These are phyloP conservation scores for Hirtodrosophila confusa DNA, from an alignment of 2,888 invertebrate species.

Conservation along the genomic window DNA sequence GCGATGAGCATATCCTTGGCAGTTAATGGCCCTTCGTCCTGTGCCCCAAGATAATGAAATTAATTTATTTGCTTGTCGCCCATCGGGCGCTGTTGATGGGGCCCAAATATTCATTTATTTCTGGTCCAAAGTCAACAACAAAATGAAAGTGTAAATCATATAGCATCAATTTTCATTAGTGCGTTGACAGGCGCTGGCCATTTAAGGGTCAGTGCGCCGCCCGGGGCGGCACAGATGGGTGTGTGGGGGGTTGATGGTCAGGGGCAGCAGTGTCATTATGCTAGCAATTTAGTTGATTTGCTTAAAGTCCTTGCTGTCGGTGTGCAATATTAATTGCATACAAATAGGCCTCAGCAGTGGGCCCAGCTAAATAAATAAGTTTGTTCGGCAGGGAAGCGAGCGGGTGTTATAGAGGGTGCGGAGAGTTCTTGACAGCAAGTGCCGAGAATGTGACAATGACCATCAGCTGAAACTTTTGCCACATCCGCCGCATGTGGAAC, in stretches of 20 bases:
- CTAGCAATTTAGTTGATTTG: constrained; percentile 62
- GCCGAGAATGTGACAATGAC: constrained; percentile 38
- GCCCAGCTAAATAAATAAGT: constrained; percentile 14
- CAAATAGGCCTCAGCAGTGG: constrained; percentile 60
- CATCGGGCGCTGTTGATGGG: constrained; percentile 13
- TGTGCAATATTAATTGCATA: constrained; percentile 71
- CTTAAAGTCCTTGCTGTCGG: constrained; percentile 45
- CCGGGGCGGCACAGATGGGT: background rate
- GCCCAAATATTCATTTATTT: constrained; percentile 54
- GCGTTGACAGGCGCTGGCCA: constrained; percentile 58
- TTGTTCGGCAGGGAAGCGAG: background rate
- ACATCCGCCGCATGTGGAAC: constrained; percentile 30
- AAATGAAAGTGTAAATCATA: constrained; percentile 72
- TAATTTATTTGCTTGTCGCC: constrained; percentile 17
- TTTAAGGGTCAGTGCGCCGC: constrained; percentile 31
- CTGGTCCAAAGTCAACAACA: constrained; percentile 47
- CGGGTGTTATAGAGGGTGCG: no score
- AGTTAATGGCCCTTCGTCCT: constrained; percentile 29
- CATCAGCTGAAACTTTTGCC: constrained; percentile 32
- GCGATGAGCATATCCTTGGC: constrained; percentile 5
- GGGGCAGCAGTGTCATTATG: constrained; percentile 25
- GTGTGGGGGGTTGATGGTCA: no score
- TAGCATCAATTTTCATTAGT: constrained; percentile 76
- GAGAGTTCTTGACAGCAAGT: background rate
- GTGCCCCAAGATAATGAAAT: constrained; percentile 37